Base-by-base conservation (phyloP, 2,797 vertebrate species). In the Luscinia luscinia region DNA sequence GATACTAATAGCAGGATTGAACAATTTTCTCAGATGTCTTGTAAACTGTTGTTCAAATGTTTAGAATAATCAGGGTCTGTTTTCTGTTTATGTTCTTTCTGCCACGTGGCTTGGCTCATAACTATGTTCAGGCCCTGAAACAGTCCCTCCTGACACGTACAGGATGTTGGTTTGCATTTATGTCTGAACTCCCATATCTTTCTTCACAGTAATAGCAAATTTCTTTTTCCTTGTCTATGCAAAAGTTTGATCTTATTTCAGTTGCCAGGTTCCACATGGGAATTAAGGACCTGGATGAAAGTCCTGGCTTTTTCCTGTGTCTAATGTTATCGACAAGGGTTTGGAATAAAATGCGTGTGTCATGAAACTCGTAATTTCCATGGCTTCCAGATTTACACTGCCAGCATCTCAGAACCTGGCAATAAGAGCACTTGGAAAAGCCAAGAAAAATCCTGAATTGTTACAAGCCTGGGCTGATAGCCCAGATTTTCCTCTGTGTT, bases 331-430 rank as follows among this genome's bases (percentile, higher is more conserved):
- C 23, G 0, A 61, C 4, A 7, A 83, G 72, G 75, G 16, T 84
- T 91, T 94, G 93, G 93, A 70, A 83, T 74, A 73, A 89, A 89
- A 93, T 1, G 22, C 4, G 18, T 38, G 34, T 90, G 78, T 91
- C 88, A 24, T 74, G 89, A 57, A 93, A 91, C 62, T 91, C 40
- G 2, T 84, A 7, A 89, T 96, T 96, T 96, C 96, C 89, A 91
- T 89, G 95, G 94, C 66, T 95, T 91, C 87, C 62, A 78, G 79
- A 70, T 91, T 93, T 84, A 73, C 78, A 81, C 68, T 87, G 94
- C 94, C 95, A 95, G 58, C 52, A 80, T 81, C 83, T 87, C 17
- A 4, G 49, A 79, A 52, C 63, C 70, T 96, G 94, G 93, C 92
- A 91, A 23, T 36, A 75, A 67, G 15, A 2, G 4, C 21, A 45